phyloP scores from a whole-genome alignment of 2,113 vertebrate genomes.

The Calidris pugnax region DNA sequence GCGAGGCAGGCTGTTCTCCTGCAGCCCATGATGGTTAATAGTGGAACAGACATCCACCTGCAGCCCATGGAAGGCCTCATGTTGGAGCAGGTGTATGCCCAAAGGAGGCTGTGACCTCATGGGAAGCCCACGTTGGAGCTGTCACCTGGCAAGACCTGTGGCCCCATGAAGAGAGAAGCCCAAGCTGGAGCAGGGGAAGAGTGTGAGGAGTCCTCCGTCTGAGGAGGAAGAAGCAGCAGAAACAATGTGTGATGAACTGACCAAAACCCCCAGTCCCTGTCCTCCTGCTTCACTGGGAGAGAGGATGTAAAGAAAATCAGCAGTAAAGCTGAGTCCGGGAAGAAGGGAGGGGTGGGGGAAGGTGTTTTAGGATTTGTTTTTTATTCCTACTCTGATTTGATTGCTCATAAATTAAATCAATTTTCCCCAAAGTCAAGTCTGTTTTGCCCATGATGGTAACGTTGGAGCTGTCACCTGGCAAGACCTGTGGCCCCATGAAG shows the following conservation, averaged over 20 bases:
- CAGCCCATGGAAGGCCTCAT: background rate
- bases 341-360: background rate
- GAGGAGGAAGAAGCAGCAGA: background rate
- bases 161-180: background rate
- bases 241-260: background rate
- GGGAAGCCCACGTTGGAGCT: background rate
- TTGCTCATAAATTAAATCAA: background rate
- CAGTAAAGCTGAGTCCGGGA: accelerated
- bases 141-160: background rate
- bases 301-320: background rate
- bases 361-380: background rate
- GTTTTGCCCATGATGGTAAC: background rate
- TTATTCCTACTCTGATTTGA: background rate
- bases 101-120: background rate
- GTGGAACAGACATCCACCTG: background rate
- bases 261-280: background rate
- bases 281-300: background rate
- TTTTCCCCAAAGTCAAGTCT: background rate
- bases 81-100: background rate
- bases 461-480: too few species aligned
- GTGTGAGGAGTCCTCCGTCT: background rate
- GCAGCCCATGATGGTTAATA: background rate
- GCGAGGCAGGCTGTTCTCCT: background rate
- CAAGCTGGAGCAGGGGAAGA: background rate
- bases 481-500: background rate